A percentile compares a stretch with the other conserved stretches of the same genome.
phyloP scores from a whole-genome alignment of 2,113 vertebrate species.

The Embiotoca jacksoni region DNA sequence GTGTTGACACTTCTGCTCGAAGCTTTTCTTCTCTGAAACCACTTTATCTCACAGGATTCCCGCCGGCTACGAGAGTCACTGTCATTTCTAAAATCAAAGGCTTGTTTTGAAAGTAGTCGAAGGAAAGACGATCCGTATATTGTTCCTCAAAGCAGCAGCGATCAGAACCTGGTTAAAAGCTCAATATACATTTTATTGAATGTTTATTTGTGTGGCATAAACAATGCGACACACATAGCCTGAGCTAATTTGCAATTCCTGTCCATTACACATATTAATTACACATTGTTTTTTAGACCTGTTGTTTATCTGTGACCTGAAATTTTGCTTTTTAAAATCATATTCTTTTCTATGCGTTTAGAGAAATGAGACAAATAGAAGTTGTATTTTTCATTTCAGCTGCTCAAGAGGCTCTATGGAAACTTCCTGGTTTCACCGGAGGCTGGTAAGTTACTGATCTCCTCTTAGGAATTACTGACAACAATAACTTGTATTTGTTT shows the following conservation, averaged over 20 bases:
- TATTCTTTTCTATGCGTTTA: neutral
- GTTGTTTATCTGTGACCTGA: neutral
- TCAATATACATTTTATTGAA: no score
- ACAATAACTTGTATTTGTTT: no score
- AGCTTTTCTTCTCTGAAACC: neutral
- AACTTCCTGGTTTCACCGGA: slow-evolving; percentile 91
- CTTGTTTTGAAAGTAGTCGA: neutral
- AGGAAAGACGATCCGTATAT: neutral
- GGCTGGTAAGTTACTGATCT: slow-evolving; percentile 83
- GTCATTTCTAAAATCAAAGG: slow-evolving; percentile 3
- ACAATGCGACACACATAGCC: no score
- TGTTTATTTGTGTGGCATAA: no score
- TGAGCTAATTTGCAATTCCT: no score
- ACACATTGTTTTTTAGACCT: no score
- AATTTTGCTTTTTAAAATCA: neutral
- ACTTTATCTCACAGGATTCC: neutral
- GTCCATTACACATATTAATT: no score
- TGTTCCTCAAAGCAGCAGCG: neutral
- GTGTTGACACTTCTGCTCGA: neutral
- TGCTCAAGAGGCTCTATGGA: slow-evolving; percentile 94
- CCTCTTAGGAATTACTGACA: neutral
- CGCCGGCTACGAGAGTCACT: neutral
- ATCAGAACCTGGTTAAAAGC: no score
- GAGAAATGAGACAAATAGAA: neutral
- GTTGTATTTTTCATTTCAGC: slow-evolving; percentile 77